These are phyloP conservation scores for Micoletzkya japonica DNA, from an alignment of 2,888 invertebrate species.

Conservation along the genomic window DNA sequence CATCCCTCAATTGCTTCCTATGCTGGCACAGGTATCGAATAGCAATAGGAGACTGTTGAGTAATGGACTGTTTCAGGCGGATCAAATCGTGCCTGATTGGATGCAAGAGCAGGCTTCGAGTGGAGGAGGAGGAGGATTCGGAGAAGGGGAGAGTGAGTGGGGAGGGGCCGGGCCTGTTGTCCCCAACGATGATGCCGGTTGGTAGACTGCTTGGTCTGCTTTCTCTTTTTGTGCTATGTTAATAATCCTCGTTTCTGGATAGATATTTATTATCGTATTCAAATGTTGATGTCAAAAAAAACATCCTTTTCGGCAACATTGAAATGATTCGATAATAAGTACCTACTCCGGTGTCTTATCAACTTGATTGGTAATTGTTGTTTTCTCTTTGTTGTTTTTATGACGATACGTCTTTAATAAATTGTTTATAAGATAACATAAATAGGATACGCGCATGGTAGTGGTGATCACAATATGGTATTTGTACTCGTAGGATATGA, in stretches of 20 bases:
- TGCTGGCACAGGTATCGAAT: not conserved
- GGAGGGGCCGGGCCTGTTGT: not conserved
- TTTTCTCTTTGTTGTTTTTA: no score
- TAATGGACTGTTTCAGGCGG: slow-evolving; percentile 72
- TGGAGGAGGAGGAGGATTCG: not conserved
- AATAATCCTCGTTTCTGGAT: not conserved
- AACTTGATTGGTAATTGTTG: no score
- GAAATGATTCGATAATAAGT: no score
- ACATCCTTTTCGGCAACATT: no score
- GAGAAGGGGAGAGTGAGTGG: not conserved
- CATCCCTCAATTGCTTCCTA: not conserved
- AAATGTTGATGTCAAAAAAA: no score
- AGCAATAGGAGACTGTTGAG: not conserved
- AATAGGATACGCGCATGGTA: not conserved
- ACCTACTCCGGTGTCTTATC: no score
- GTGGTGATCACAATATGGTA: not conserved
- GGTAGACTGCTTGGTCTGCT: not conserved
- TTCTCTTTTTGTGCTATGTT: not conserved
- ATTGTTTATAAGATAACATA: not conserved
- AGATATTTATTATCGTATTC: no score
- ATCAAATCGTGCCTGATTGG: slow-evolving; percentile 81
- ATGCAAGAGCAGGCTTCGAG: slow-evolving; percentile 64
- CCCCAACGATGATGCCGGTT: not conserved
- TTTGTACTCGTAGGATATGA: not conserved
- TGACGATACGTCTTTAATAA: not conserved